Percentiles rank a stretch among this genome's conserved stretches.
phyloP scores from a whole-genome alignment of 2,888 invertebrate genomes.

The Lithophane semibrunnea region DNA sequence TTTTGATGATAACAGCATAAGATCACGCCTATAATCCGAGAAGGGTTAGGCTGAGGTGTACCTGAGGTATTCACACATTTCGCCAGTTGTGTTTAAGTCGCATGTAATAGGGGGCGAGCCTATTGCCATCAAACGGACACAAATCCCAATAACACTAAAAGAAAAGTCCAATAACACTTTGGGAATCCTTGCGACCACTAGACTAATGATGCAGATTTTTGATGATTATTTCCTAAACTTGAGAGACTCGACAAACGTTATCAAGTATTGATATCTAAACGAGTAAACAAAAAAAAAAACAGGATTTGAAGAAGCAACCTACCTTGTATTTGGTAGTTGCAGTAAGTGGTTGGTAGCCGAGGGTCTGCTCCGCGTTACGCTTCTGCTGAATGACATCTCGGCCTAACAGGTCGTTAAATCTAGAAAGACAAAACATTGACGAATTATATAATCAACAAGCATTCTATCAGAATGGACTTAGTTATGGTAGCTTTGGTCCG shows the following conservation, averaged over 20 bases:
- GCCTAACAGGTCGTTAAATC: conserved; percentile 97
- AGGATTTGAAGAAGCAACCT: conserved; percentile 18
- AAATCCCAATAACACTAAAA: too few species aligned
- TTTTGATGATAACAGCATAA: background rate
- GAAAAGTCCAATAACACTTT: background rate
- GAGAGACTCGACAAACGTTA: background rate
- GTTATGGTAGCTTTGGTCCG: background rate
- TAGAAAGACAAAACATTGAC: conserved; percentile 60
- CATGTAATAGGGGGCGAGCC: background rate
- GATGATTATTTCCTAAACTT: background rate
- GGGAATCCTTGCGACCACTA: background rate
- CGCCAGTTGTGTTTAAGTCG: background rate
- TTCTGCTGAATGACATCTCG: conserved; percentile 97
- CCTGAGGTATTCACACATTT: background rate
- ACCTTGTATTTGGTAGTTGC: conserved; percentile 97
- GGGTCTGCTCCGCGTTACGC: conserved; percentile 95
- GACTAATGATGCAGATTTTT: background rate
- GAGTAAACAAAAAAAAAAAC: background rate
- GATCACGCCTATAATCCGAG: background rate
- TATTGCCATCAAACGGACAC: too few species aligned
- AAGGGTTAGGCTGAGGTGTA: background rate
- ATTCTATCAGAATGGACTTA: background rate
- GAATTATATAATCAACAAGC: background rate
- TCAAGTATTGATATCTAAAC: background rate
- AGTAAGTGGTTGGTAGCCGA: conserved; percentile 96